phyloP scores from a whole-genome alignment of 2,888 invertebrate genomes.

The Eilema caniola region DNA sequence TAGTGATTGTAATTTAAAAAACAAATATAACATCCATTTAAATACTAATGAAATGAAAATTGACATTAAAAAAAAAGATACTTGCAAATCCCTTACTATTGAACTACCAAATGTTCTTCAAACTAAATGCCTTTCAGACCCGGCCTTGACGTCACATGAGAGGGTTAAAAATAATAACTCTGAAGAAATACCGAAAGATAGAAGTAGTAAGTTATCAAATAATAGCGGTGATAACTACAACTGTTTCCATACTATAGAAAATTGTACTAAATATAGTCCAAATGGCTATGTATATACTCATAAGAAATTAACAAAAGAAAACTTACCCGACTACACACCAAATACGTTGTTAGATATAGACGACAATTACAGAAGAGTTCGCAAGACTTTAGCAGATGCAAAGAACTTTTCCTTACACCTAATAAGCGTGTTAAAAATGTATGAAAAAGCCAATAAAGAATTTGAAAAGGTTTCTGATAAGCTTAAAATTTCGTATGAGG shows the following conservation, averaged over 20 bases:
- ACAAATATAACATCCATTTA: not conserved
- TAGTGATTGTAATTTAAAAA: not conserved
- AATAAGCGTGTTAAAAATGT: constrained; percentile 58
- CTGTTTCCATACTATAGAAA: constrained; percentile 9
- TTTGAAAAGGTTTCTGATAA: constrained; percentile 60
- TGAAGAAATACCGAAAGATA: not conserved
- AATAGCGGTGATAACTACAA: not conserved
- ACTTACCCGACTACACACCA: not conserved
- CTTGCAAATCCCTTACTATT: not conserved
- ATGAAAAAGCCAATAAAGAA: constrained; percentile 67
- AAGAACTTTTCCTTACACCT: constrained; percentile 59
- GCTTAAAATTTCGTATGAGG: constrained; percentile 44
- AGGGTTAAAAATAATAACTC: not conserved
- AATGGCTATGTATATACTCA: constrained; percentile 1
- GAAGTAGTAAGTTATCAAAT: not conserved
- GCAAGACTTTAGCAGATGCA: constrained; percentile 59
- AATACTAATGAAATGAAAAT: not conserved
- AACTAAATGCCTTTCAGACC: constrained; percentile 1
- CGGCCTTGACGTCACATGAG: not conserved
- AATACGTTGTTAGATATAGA: constrained; percentile 22
- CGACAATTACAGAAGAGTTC: constrained; percentile 53
- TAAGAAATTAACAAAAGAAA: constrained; percentile 5
- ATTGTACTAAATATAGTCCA: constrained; percentile 4
- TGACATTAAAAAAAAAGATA: not conserved
- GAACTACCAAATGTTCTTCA: not conserved